These are phyloP conservation scores for Lethenteron camtschaticum DNA, from an alignment of 2,113 vertebrate species.

Conservation along the genomic window DNA sequence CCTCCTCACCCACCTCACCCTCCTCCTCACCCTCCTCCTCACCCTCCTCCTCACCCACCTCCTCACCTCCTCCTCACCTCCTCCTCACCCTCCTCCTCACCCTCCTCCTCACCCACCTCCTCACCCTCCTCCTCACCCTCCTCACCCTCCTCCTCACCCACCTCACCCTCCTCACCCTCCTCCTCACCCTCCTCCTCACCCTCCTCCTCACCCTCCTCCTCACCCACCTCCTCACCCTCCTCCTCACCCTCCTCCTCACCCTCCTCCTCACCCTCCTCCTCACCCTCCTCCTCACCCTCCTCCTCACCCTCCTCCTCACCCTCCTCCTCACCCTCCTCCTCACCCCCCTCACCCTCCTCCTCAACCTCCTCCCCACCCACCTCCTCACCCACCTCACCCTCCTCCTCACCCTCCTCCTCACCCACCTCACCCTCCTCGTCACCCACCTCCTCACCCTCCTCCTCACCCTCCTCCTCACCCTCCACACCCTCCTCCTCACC, in stretches of 20 bases:
- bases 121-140: background rate
- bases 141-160: background rate
- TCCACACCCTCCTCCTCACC: too few relatives aligned
- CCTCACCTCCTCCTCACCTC: conserved; percentile 6
- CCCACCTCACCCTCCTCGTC: too few relatives aligned
- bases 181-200: background rate
- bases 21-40: conserved; percentile 2
- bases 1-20: background rate
- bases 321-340: background rate
- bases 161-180: background rate
- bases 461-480: background rate
- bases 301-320: background rate
- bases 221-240: too few relatives aligned
- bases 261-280: too few relatives aligned
- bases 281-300: background rate
- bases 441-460: background rate
- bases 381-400: too few relatives aligned
- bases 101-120: background rate
- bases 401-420: too few relatives aligned
- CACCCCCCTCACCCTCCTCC: too few relatives aligned
- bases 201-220: too few relatives aligned
- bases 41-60: conserved; percentile 1
- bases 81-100: background rate
- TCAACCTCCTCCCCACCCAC: too few relatives aligned
- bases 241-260: too few relatives aligned